Base-by-base conservation (phyloP, 2,888 invertebrate species). In the Parnassius apollo region DNA sequence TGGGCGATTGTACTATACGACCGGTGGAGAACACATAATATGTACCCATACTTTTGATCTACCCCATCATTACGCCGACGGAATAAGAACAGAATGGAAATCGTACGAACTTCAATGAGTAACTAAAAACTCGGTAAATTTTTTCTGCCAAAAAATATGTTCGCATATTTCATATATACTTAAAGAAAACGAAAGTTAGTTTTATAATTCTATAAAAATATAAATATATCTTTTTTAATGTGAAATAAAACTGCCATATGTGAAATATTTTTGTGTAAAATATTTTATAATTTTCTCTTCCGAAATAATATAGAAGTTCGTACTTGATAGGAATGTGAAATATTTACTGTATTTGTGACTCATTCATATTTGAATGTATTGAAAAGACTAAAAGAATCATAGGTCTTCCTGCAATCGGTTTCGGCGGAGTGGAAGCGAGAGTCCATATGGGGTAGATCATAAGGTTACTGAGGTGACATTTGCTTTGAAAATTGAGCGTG, bases 1-100 rank as follows among this genome's bases (percentile, higher is more conserved):
- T 92, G 1, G 92, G 92, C 2, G 92, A 92, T 69, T 92, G 92
- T 71, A 92, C 92, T 61, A 91, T 92, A 69, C 75, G 92, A 62
- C 91, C 92, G 1, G 85, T 92, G 0, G 88, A 90, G 67, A 87
- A 88, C 70, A 76, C 89, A 78, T 88, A 90, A 81, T 74, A 71
- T 68, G 77, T 69, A 59, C 70, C 70, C 57, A 45, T 55, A 57
- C 63, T 68, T 65, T 62, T 75, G 65, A 75, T 82, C 82, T 82
- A 77, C 83, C 85, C 84, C 80, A 69, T 82, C 66, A 59, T 65
- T 9, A 65, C 35, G 55, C 67, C 42, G 62, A 69, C 65, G 64
- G 54, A 65, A 64, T 60, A 67, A 60, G 35, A 50, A 44, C 56
- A 2, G 4, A 42, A 13, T 18, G 18, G 9, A 11, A 54, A 54